phyloP scores from a whole-genome alignment of 2,888 invertebrate species.

The Oscheius myriophilus region DNA sequence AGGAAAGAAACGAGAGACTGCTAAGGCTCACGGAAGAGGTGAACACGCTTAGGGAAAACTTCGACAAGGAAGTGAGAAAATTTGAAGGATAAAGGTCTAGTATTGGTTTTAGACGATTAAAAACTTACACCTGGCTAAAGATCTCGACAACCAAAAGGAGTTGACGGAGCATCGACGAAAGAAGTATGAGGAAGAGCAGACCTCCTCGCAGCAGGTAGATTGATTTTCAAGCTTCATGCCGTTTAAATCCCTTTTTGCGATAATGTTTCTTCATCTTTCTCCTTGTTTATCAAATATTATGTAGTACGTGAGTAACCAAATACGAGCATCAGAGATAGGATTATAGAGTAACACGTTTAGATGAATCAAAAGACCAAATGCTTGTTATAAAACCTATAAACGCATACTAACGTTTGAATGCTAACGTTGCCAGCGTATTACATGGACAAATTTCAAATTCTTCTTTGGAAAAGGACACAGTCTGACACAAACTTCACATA shows the following conservation, averaged over 20 bases:
- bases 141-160: conserved; percentile 47
- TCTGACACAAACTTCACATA: too few species aligned
- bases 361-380: too few species aligned
- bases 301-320: too few species aligned
- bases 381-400: too few species aligned
- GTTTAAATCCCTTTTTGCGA: neutral
- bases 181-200: conserved; percentile 44
- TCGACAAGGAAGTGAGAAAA: conserved; percentile 10
- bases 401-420: too few species aligned
- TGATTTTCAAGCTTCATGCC: conserved; percentile 19
- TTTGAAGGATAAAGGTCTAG: neutral
- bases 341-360: too few species aligned
- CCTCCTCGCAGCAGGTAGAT: conserved; percentile 27
- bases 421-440: too few species aligned
- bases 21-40: conserved; percentile 18
- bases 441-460: too few species aligned
- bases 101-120: conserved; percentile 39
- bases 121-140: conserved; percentile 40
- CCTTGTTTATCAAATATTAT: too few species aligned
- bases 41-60: conserved; percentile 19
- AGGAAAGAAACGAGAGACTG: conserved; percentile 12
- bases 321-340: too few species aligned
- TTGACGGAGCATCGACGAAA: conserved; percentile 47
- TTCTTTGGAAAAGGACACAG: too few species aligned
- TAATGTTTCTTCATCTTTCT: too few species aligned